These are phyloP conservation scores for Cryptus armator DNA, from an alignment of 2,888 invertebrate genomes.

Conservation along the genomic window DNA sequence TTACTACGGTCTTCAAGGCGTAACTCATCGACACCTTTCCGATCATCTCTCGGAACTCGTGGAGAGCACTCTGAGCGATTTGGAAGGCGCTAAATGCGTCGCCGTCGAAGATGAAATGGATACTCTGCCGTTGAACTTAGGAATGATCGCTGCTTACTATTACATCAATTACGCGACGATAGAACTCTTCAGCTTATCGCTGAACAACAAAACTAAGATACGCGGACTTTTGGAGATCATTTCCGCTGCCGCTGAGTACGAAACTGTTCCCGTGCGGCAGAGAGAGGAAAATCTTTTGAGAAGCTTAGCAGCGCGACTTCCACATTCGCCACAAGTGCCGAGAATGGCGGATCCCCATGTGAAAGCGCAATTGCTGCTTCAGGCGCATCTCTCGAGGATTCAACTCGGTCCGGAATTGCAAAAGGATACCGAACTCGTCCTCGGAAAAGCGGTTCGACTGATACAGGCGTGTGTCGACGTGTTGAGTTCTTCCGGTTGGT, in stretches of 20 bases:
- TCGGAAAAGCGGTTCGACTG: conserved; percentile 93
- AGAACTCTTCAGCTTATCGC: conserved; percentile 98
- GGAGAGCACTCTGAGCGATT: conserved; percentile 96
- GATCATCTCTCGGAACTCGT: conserved; percentile 99
- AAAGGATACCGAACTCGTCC: conserved; percentile 96
- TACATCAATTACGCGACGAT: conserved; percentile 99
- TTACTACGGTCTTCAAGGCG: conserved; percentile 99
- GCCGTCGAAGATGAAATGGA: conserved; percentile 99
- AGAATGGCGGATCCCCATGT: conserved; percentile 95
- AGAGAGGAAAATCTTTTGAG: conserved; percentile 96
- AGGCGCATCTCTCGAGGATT: conserved; percentile 97
- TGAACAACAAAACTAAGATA: conserved; percentile 99
- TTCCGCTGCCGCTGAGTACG: conserved; percentile 98
- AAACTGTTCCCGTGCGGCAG: conserved; percentile 96
- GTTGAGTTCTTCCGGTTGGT: conserved; percentile 98
- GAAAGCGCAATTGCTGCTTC: conserved; percentile 97
- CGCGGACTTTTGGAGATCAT: conserved; percentile 99
- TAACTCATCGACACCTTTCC: conserved; percentile 98
- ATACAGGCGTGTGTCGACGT: conserved; percentile 99
- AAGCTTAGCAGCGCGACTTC: conserved; percentile 89
- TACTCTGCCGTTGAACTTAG: conserved; percentile 97
- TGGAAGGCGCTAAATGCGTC: conserved; percentile 99
- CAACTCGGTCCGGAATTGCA: conserved; percentile 98
- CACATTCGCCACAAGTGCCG: conserved; percentile 85
- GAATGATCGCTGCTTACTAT: conserved; percentile 99